Percentiles rank a stretch among this genome's conserved stretches.
phyloP scores from a whole-genome alignment of 2,888 invertebrate species.

The Rutpela maculata region DNA sequence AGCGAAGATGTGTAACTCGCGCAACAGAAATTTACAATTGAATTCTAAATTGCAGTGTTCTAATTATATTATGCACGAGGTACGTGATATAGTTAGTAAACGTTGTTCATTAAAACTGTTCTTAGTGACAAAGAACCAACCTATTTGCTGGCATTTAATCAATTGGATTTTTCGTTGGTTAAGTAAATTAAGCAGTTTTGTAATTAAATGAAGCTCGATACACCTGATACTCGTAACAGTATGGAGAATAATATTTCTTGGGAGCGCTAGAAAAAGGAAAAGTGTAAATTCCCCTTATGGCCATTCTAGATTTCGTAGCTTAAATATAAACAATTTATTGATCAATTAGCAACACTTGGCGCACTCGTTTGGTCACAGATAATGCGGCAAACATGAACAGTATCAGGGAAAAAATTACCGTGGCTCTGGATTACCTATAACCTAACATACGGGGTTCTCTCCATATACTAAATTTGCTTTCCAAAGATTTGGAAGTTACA shows the following conservation, averaged over 20 bases:
- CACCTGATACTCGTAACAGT: conserved; percentile 18
- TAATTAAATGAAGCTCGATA: conserved; percentile 24
- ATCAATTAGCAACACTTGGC: background rate
- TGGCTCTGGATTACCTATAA: too few species aligned
- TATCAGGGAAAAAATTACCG: too few species aligned
- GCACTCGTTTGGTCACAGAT: too few species aligned
- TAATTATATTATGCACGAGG: background rate
- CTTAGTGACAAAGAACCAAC: conserved; percentile 5
- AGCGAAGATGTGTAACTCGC: background rate
- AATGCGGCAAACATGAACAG: too few species aligned
- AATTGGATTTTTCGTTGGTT: conserved; percentile 25
- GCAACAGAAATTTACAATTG: background rate
- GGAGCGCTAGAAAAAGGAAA: background rate
- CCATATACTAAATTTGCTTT: too few species aligned
- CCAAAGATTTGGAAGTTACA: too few species aligned
- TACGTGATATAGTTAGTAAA: background rate
- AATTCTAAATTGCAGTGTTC: background rate
- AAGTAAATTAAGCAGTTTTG: conserved; percentile 26
- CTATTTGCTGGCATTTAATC: conserved; percentile 16
- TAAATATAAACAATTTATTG: background rate
- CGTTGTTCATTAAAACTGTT: background rate
- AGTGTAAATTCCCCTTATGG: background rate
- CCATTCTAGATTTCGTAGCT: too few species aligned
- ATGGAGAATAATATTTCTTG: conserved; percentile 17
- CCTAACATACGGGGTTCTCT: too few species aligned